A percentile compares a stretch with the other conserved stretches of the same genome.
Evolutionary conservation across 2,888 invertebrate genomes (phyloP).

Genomic region (Rhyacophila evoluta): DNA sequence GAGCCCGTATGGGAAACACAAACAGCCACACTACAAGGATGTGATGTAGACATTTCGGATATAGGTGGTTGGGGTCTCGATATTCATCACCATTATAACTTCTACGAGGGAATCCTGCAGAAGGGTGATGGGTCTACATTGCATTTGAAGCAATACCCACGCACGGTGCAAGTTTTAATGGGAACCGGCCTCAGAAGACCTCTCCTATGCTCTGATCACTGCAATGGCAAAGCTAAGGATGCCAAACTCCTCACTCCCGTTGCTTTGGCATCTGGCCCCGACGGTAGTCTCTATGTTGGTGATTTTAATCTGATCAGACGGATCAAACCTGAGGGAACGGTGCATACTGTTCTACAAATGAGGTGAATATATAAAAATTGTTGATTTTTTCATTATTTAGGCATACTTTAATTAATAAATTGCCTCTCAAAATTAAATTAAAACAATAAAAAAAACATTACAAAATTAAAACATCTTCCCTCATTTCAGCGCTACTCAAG

Average conservation of each 20-base stretch:
- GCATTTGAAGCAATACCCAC: conserved; percentile 92
- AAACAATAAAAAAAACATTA: too few species aligned
- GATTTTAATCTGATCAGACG: conserved; percentile 95
- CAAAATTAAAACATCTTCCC: background rate
- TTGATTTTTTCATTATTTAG: too few species aligned
- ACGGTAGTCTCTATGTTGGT: conserved; percentile 96
- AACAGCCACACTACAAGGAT: conserved; percentile 93
- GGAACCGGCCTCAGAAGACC: conserved; percentile 91
- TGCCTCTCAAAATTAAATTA: too few species aligned
- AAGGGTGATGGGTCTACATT: conserved; percentile 97
- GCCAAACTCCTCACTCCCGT: conserved; percentile 92
- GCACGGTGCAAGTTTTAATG: conserved; percentile 92
- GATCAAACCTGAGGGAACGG: conserved; percentile 89
- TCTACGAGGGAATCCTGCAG: conserved; percentile 97
- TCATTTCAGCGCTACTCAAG: conserved; percentile 84
- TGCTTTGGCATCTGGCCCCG: conserved; percentile 93
- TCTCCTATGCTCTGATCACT: conserved; percentile 87
- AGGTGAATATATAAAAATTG: conserved; percentile 70
- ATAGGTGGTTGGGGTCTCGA: conserved; percentile 98
- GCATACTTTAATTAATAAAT: too few species aligned
- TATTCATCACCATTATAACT: conserved; percentile 98
- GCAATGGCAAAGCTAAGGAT: conserved; percentile 87
- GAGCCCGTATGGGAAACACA: conserved; percentile 95
- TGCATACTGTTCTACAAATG: conserved; percentile 88
- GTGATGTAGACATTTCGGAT: conserved; percentile 96